Conservation (phyloP, 2,797 vertebrate species). For the Crotalus adamanteus region DNA sequence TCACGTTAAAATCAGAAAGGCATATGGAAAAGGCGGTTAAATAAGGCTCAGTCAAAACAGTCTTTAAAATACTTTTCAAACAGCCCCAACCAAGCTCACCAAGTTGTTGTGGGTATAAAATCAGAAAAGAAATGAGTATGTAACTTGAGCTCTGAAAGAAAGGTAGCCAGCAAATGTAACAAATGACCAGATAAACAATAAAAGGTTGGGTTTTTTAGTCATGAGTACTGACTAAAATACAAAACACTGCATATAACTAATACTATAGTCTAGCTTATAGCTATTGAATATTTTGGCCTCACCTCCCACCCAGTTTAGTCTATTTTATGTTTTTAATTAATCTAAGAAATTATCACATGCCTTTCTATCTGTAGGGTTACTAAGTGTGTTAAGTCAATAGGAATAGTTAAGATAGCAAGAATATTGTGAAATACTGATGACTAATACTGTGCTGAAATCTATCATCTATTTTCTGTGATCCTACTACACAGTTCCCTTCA, state of each 20-base stretch:
- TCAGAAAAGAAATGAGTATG: not conserved
- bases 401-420: not conserved
- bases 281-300: not conserved
- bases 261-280: not conserved
- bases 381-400: not conserved
- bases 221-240: not conserved
- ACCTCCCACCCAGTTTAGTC: too few species aligned
- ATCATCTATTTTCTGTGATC: not conserved
- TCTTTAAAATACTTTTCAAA: conserved; percentile 43
- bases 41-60: conserved; percentile 22
- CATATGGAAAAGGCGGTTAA: conserved; percentile 45
- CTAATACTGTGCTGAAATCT: not conserved
- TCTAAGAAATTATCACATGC: not conserved
- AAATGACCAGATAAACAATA: conserved; percentile 9
- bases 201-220: not conserved
- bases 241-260: not conserved
- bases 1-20: conserved; percentile 38
- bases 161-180: not conserved
- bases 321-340: not conserved
- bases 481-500: not conserved
- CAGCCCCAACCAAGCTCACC: not conserved
- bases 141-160: not conserved
- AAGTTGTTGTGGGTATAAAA: not conserved
- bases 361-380: not conserved
- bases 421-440: not conserved